Evolutionary conservation across 1,140 invertebrate genomes (phyloP).

Genomic region (Propsilocerus akamusi): DNA sequence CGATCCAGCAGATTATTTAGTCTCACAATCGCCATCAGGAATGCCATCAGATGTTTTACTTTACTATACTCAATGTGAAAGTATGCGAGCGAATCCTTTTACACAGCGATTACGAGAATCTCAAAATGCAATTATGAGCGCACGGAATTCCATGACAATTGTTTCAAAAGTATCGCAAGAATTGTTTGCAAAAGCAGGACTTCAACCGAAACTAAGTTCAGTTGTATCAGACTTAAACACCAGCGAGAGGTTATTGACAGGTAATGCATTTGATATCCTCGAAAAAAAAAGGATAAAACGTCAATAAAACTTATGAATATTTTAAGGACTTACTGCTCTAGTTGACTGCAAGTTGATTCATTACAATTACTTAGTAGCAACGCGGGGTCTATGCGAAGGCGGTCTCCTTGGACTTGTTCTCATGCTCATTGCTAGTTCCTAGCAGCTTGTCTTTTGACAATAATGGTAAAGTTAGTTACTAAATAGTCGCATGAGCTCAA

Average conservation of each 20-base stretch:
- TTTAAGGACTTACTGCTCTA: constrained; percentile 36
- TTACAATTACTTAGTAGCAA: constrained; percentile 55
- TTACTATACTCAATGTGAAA: constrained; percentile 70
- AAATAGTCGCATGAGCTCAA: not conserved
- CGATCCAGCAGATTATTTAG: constrained; percentile 57
- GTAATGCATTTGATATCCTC: constrained; percentile 11
- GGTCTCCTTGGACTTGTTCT: constrained; percentile 63
- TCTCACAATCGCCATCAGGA: constrained; percentile 56
- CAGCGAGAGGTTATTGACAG: constrained; percentile 36
- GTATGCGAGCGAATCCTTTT: constrained; percentile 55
- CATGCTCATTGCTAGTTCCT: constrained; percentile 67
- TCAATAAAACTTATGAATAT: not conserved
- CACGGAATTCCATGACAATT: constrained; percentile 39
- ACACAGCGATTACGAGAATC: constrained; percentile 54
- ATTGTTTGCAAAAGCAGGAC: constrained; percentile 24
- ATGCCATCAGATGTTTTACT: constrained; percentile 41
- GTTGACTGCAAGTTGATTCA: constrained; percentile 65
- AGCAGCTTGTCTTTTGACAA: constrained; percentile 72
- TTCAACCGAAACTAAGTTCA: constrained; percentile 49
- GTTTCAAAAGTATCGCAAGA: constrained; percentile 27
- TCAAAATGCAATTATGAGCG: constrained; percentile 48
- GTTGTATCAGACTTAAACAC: constrained; percentile 49
- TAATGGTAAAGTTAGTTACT: constrained; percentile 62
- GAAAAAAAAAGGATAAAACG: not conserved
- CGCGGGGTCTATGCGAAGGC: constrained; percentile 58